Conservation (phyloP, 2,113 vertebrate genomes). For the Mustelus asterias region DNA sequence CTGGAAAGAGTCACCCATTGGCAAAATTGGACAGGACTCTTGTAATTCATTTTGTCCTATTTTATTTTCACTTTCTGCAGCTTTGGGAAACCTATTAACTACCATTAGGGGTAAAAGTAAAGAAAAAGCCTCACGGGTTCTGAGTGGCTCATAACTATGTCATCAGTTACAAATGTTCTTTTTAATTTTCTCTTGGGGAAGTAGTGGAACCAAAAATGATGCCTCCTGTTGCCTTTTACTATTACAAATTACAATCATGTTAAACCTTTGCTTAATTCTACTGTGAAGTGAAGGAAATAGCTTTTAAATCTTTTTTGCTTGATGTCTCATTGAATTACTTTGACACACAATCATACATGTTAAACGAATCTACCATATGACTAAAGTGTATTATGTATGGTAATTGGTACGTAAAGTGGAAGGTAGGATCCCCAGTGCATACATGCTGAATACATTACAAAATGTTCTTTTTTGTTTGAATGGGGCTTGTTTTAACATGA, state of each 20-base stretch:
- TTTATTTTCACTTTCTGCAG: conserved; percentile 5
- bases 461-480: neutral
- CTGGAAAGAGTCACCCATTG: neutral
- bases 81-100: conserved; percentile 29
- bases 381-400: conserved; percentile 62
- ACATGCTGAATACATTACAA: conserved; percentile 47
- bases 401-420: conserved; percentile 66
- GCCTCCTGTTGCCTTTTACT: conserved; percentile 69
- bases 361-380: conserved; percentile 80
- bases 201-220: conserved; percentile 76
- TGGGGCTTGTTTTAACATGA: neutral
- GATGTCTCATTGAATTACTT: conserved; percentile 79
- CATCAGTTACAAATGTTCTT: conserved; percentile 43
- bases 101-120: neutral
- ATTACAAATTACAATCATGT: conserved; percentile 71
- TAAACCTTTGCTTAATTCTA: conserved; percentile 79
- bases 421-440: conserved; percentile 52
- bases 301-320: conserved; percentile 80
- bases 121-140: neutral
- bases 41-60: neutral
- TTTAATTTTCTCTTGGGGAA: conserved; percentile 74
- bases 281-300: conserved; percentile 85
- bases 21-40: conserved; percentile 4
- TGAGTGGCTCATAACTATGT: conserved; percentile 33
- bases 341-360: conserved; percentile 73